phyloP scores from a whole-genome alignment of 2,888 invertebrate genomes.

The Andrena dorsata region DNA sequence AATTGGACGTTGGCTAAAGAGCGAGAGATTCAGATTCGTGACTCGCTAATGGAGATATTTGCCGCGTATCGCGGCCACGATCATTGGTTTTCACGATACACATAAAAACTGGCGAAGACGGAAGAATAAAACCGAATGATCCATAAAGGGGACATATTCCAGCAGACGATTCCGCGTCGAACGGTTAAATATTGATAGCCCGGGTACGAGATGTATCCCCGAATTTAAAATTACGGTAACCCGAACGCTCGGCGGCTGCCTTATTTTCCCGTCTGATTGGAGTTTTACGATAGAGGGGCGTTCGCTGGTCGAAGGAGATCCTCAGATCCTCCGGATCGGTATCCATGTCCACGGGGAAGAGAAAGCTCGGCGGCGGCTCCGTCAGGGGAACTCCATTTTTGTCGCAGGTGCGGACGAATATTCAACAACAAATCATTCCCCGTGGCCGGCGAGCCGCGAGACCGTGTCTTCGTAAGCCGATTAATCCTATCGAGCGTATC shows the following conservation, averaged over 20 bases:
- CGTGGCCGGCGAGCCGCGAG: constrained; percentile 41
- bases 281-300: neutral
- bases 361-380: constrained; percentile 27
- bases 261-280: neutral
- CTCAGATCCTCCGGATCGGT: neutral
- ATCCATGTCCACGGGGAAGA: constrained; percentile 1
- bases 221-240: constrained; percentile 1
- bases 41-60: too few species aligned
- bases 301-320: constrained; percentile 1
- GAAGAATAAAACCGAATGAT: neutral
- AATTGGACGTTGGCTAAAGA: too few species aligned
- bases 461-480: constrained; percentile 69
- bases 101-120: neutral
- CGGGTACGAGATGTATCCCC: neutral
- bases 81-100: neutral
- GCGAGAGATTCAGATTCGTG: too few species aligned
- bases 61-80: too few species aligned
- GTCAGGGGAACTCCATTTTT: constrained; percentile 53
- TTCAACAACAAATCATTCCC: constrained; percentile 70
- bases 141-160: neutral
- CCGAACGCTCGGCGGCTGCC: neutral
- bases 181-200: neutral
- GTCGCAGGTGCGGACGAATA: constrained; percentile 69
- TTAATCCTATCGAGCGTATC: constrained; percentile 74
- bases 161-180: neutral